These are phyloP conservation scores for Chiridota heheva DNA, from an alignment of 35 echinoderm and acorn worm species.

Conservation along the genomic window DNA sequence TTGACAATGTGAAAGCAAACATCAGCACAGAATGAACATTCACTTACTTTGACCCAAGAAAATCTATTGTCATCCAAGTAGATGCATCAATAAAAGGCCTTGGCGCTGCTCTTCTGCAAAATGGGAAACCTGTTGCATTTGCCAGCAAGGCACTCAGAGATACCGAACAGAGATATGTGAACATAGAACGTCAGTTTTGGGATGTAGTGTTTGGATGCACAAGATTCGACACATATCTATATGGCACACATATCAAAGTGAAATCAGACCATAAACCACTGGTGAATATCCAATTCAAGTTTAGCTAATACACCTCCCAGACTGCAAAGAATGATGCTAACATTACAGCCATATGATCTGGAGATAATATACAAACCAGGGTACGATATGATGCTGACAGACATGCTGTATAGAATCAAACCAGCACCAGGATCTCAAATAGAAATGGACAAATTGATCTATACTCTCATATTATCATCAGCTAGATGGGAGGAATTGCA, in stretches of 20 bases:
- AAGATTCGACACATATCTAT: constrained; percentile 50
- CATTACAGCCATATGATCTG: constrained; percentile 36
- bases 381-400: constrained; percentile 43
- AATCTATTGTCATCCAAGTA: constrained; percentile 29
- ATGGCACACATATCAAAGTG: constrained; percentile 26
- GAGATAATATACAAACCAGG: constrained; percentile 36
- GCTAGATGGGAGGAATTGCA: too few relatives aligned
- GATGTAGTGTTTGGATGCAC: constrained; percentile 54
- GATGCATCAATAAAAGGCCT: constrained; percentile 19
- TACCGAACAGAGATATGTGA: constrained; percentile 16
- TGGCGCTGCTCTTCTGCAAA: constrained; percentile 41
- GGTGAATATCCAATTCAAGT: constrained; percentile 41
- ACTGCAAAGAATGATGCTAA: constrained; percentile 40
- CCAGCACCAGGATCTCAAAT: constrained; percentile 13
- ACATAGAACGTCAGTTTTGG: constrained; percentile 30
- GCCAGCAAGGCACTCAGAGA: constrained; percentile 25
- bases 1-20: constrained; percentile 25
- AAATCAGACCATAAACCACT: constrained; percentile 59
- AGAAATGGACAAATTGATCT: constrained; percentile 44
- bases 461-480: constrained; percentile 12
- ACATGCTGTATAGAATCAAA: constrained; percentile 35
- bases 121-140: constrained; percentile 57
- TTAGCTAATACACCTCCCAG: constrained; percentile 46
- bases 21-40: constrained; percentile 1
- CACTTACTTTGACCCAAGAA: constrained; percentile 33